Base-by-base conservation (phyloP, 2,888 invertebrate genomes). In the Chelonus formosanus region DNA sequence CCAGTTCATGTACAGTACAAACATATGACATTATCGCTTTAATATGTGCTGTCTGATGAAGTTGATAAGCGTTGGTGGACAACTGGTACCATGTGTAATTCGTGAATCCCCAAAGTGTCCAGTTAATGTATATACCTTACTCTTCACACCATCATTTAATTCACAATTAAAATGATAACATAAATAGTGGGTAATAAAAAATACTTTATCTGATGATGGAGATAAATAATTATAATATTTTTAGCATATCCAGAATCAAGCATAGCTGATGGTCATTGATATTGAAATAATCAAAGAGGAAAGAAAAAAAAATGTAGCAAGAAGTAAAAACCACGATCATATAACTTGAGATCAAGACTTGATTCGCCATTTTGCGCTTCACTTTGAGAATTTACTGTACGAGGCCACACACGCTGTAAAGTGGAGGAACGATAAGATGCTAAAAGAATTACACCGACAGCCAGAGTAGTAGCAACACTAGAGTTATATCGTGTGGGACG, bases 291-390 rank as follows among this genome's bases (percentile, higher is more conserved):
- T 20, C 20, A 20, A 20, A 20, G 20, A 1, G 20, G 20, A 20
- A 20, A 20, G 20, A 20, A 20, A 20, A 20, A 20, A 20, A 20
- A 20, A 20, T 20, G 20, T 20, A 20, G 20, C 20, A 20, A 20
- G 20, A 44, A n/a, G n/a, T 44, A 44, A 44, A 44, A 20, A 20
- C 20, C 20, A 20, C 20, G 36, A 53, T 56, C 72, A 52, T 73
- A 74, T 78, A 78, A 78, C 75, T 77, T 57, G 64, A 74, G 76
- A 76, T 77, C 71, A 71, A 73, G 67, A 20, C 48, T 71, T 74
- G 75, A 73, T 75, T 72, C 76, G 76, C 72, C 76, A 79, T 79
- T 78, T 78, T 74, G 78, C 76, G 76, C 67, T 71, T 73, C 71
- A 71, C 69, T 62, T 65, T 69, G 70, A 75, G 71, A 74, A 78